Evolutionary conservation across 1,140 invertebrate species (phyloP).

Genomic region (Drosophila bocki): DNA sequence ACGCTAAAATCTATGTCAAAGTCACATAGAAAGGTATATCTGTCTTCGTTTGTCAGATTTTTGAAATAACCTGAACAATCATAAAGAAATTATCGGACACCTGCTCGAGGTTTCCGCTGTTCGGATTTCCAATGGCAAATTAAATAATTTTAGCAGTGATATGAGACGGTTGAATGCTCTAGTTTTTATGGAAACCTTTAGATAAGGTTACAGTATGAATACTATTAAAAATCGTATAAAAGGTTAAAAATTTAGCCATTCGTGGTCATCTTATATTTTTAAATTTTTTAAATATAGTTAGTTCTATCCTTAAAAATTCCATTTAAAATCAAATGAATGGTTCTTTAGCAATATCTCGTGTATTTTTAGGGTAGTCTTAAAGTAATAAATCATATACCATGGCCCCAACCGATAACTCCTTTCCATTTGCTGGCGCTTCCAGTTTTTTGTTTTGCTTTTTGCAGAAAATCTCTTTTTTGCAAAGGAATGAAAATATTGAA

Average conservation of each 20-base stretch:
- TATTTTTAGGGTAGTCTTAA: background rate
- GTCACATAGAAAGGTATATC: constrained; percentile 46
- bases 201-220: background rate
- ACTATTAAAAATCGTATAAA: background rate
- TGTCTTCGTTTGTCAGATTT: constrained; percentile 33
- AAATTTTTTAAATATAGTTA: too few species aligned
- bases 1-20: constrained; percentile 72
- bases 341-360: background rate
- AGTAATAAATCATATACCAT: constrained; percentile 26
- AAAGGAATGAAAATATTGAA: constrained; percentile 47
- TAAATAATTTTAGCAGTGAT: background rate
- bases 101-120: constrained; percentile 43
- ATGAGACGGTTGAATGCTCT: background rate
- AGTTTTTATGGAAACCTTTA: background rate
- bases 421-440: constrained; percentile 18
- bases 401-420: background rate
- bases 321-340: background rate
- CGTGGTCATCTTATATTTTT: too few species aligned
- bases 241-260: too few species aligned
- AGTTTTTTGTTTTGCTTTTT: constrained; percentile 10
- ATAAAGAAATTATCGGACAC: constrained; percentile 52
- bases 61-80: constrained; percentile 5
- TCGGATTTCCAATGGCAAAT: constrained; percentile 57
- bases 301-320: background rate
- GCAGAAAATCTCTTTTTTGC: constrained; percentile 23